Percentiles rank a stretch among this genome's conserved stretches.
These are phyloP conservation scores for Drosophila phalerata DNA, from an alignment of 2,888 invertebrate genomes.

Conservation along the genomic window DNA sequence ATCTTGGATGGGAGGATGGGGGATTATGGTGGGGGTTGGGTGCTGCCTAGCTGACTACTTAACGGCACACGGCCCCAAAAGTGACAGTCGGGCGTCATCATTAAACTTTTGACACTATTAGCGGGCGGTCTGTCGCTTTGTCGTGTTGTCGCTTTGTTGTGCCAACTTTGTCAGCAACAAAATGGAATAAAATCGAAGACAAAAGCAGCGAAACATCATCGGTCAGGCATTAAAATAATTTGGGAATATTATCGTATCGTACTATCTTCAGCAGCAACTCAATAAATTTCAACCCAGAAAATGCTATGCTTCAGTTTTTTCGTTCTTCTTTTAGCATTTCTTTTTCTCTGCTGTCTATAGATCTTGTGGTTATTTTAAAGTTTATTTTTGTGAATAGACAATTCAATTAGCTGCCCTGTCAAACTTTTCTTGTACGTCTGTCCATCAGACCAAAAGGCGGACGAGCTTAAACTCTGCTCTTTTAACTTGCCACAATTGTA, in stretches of 20 bases:
- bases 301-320: constrained; percentile 4
- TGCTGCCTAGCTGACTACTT: constrained; percentile 59
- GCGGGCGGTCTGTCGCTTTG: constrained; percentile 41
- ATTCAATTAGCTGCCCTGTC: constrained; percentile 83
- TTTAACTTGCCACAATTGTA: constrained; percentile 24
- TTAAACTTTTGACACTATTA: constrained; percentile 84
- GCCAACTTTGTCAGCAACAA: constrained; percentile 40
- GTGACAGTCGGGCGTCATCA: constrained; percentile 74
- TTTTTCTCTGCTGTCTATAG: constrained; percentile 7
- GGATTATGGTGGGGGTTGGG: constrained; percentile 4
- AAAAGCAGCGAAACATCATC: constrained; percentile 33
- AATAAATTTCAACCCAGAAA: constrained; percentile 19
- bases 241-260: constrained; percentile 57
- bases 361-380: constrained; percentile 17
- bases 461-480: constrained; percentile 32
- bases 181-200: constrained; percentile 17
- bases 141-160: constrained; percentile 41
- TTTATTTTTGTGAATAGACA: constrained; percentile 50
- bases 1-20: constrained; percentile 8
- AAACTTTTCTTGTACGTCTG: constrained; percentile 70
- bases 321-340: neutral
- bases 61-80: constrained; percentile 62
- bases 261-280: constrained; percentile 18
- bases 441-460: constrained; percentile 16
- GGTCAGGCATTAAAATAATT: constrained; percentile 67